Conservation (phyloP, 2,888 invertebrate species). For the Phortica magna region DNA sequence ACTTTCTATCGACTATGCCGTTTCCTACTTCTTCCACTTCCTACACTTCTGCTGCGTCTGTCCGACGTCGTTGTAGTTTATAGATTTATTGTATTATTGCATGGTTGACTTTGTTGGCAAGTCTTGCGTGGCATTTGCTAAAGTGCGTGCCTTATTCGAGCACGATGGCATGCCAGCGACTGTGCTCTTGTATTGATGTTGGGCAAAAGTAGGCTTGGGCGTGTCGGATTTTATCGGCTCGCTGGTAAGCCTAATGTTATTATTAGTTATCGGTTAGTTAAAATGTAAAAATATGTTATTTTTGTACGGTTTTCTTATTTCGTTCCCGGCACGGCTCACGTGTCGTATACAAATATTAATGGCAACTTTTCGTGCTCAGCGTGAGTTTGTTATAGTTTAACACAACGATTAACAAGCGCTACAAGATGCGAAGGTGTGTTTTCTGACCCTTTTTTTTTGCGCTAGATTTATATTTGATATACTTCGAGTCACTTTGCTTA, state of each 20-base stretch:
- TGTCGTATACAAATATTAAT: conserved; percentile 12
- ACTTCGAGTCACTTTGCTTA: neutral
- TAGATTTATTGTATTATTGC: conserved; percentile 33
- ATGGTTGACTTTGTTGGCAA: conserved; percentile 24
- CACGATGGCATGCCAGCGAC: neutral
- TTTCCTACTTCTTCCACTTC: neutral
- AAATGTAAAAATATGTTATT: neutral
- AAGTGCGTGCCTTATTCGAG: neutral
- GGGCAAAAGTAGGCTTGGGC: neutral
- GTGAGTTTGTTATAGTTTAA: conserved; percentile 12
- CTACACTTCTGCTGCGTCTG: neutral
- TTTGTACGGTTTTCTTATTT: neutral
- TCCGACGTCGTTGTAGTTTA: neutral
- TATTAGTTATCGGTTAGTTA: conserved; percentile 23
- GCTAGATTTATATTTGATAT: neutral
- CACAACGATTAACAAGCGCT: neutral
- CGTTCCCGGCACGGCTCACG: neutral
- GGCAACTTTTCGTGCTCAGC: conserved; percentile 13
- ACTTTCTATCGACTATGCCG: neutral
- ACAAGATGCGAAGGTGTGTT: neutral
- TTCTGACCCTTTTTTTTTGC: neutral
- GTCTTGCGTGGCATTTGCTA: conserved; percentile 24
- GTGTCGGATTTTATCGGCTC: neutral
- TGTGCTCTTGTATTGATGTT: neutral
- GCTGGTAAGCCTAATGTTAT: conserved; percentile 18